Evolutionary conservation across 2,888 invertebrate species (phyloP).

Genomic region (Dolichomitus sp.): DNA sequence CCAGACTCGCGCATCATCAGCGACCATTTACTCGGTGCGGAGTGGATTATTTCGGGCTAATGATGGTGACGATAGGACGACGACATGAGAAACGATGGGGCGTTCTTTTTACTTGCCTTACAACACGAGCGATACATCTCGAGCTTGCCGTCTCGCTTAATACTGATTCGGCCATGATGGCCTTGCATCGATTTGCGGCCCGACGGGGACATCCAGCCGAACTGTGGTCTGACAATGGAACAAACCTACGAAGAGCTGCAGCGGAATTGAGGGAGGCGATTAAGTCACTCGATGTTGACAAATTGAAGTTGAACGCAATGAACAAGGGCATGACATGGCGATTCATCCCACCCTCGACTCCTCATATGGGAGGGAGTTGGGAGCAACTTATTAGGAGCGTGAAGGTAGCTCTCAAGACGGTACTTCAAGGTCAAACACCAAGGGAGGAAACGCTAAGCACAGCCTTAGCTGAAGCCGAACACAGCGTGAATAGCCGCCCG

Average conservation of each 20-base stretch:
- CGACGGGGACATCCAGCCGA: conserved; percentile 54
- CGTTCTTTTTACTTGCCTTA: background rate
- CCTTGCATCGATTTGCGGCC: conserved; percentile 59
- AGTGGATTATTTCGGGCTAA: background rate
- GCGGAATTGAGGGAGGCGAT: conserved; percentile 50
- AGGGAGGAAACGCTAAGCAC: conserved; percentile 69
- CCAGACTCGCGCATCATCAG: background rate
- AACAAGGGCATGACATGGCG: conserved; percentile 63
- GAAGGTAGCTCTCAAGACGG: conserved; percentile 59
- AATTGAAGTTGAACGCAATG: background rate
- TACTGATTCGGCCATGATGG: conserved; percentile 45
- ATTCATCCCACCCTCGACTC: conserved; percentile 70
- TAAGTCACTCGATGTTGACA: conserved; percentile 2
- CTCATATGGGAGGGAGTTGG: conserved; percentile 72
- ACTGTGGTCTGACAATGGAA: conserved; percentile 64
- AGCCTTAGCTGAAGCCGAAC: conserved; percentile 62
- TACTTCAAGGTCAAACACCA: conserved; percentile 62
- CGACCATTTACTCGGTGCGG: conserved; percentile 7
- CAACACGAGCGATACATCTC: too few species aligned
- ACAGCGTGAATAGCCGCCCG: conserved; percentile 72
- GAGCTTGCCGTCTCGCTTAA: too few species aligned
- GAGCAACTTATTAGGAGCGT: conserved; percentile 69
- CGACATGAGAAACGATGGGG: too few species aligned
- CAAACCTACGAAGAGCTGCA: conserved; percentile 63
- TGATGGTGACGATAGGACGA: background rate